These are phyloP conservation scores for Passer domesticus DNA, from an alignment of 2,113 vertebrate species.

Conservation along the genomic window DNA sequence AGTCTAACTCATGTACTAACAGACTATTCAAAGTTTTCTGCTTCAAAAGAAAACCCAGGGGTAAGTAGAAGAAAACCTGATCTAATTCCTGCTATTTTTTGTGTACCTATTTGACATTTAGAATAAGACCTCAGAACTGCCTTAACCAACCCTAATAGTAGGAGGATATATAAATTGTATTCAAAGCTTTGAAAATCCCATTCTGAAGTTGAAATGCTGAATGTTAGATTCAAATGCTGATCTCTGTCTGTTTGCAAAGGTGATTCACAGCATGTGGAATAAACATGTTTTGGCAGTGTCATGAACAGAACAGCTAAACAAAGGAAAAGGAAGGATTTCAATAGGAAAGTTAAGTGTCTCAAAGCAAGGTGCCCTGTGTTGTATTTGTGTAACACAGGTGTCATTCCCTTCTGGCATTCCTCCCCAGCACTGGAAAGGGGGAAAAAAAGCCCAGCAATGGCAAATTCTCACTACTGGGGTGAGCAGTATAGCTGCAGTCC, in stretches of 20 bases:
- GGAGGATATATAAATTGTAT: neutral
- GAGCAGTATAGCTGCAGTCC: neutral
- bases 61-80: conserved; percentile 9
- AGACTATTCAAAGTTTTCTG: neutral
- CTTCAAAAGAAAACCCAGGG: conserved; percentile 17
- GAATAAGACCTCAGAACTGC: conserved; percentile 19
- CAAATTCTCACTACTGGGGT: neutral
- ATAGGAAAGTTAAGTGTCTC: neutral
- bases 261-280: neutral
- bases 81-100: neutral
- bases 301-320: neutral
- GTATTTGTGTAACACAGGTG: neutral
- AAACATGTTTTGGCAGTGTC: neutral
- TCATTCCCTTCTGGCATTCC: neutral
- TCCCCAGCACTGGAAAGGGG: neutral
- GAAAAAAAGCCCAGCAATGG: fast-evolving
- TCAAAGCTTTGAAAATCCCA: conserved; percentile 14
- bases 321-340: neutral
- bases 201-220: neutral
- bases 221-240: neutral
- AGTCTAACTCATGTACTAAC: neutral
- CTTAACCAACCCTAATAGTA: neutral
- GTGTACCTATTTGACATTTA: neutral
- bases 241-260: conserved; percentile 31
- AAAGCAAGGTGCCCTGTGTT: neutral